Evolutionary conservation across 2,888 invertebrate genomes (phyloP).

Genomic region (Melangyna quadrimaculata): DNA sequence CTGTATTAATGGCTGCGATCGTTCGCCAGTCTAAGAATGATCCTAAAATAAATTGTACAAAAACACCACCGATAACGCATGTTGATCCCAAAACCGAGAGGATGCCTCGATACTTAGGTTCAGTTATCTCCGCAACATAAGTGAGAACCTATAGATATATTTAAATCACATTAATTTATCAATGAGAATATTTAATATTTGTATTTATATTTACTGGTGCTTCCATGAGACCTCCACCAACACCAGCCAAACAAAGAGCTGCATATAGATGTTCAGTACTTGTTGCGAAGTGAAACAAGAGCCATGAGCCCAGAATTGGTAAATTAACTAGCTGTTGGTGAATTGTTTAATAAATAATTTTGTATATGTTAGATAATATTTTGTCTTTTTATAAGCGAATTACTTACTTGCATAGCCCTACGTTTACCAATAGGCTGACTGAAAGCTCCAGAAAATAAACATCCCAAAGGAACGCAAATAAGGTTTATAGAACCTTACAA

Average conservation of each 20-base stretch:
- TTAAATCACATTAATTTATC: neutral
- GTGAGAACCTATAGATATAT: slow-evolving; percentile 85
- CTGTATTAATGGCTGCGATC: slow-evolving; percentile 86
- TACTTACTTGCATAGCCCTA: slow-evolving; percentile 86
- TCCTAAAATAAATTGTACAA: slow-evolving; percentile 89
- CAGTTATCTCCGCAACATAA: slow-evolving; percentile 92
- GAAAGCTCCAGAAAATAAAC: slow-evolving; percentile 87
- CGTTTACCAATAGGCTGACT: slow-evolving; percentile 88
- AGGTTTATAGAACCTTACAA: slow-evolving; percentile 90
- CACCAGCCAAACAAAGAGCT: slow-evolving; percentile 87
- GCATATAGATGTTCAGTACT: slow-evolving; percentile 85
- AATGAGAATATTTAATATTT: neutral
- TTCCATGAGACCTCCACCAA: slow-evolving; percentile 90
- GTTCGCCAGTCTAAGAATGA: slow-evolving; percentile 87
- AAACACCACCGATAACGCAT: slow-evolving; percentile 88
- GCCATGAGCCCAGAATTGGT: slow-evolving; percentile 89
- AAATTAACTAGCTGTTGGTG: slow-evolving; percentile 84
- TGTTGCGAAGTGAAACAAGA: slow-evolving; percentile 86
- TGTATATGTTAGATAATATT: too few relatives aligned
- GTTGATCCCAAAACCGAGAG: slow-evolving; percentile 87
- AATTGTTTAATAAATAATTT: neutral
- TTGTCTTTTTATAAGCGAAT: neutral
- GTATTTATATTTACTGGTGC: slow-evolving; percentile 86
- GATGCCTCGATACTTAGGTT: slow-evolving; percentile 88
- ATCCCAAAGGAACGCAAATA: slow-evolving; percentile 90